Conservation (phyloP, 2,888 invertebrate species). For the Temnothorax unifasciatus region DNA sequence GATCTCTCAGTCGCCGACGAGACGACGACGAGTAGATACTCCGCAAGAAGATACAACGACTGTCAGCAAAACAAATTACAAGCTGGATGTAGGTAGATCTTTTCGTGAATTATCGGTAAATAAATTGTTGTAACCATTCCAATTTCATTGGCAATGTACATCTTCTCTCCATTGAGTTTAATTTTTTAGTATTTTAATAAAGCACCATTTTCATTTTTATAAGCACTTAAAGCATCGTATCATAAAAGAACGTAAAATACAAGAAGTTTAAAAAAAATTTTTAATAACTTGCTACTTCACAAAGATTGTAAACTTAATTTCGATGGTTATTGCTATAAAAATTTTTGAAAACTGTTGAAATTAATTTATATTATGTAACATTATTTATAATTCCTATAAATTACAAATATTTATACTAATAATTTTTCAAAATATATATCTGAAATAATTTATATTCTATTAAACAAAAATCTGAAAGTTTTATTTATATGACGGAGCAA, state of each 20-base stretch:
- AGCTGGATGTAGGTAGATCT: neutral
- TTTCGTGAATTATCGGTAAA: slow-evolving; percentile 22
- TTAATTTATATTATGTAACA: neutral
- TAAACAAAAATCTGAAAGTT: neutral
- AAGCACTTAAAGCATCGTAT: neutral
- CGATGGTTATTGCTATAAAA: neutral
- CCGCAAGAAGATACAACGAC: slow-evolving; percentile 24
- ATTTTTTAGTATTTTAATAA: slow-evolving; percentile 4
- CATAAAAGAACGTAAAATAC: neutral
- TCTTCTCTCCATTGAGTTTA: neutral
- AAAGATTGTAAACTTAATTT: neutral
- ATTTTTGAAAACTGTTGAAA: neutral
- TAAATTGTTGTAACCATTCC: slow-evolving; percentile 3
- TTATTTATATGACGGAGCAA: neutral
- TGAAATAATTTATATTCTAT: slow-evolving; percentile 8
- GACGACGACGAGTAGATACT: slow-evolving; percentile 38
- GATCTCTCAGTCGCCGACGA: slow-evolving; percentile 20
- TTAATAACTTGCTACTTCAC: neutral
- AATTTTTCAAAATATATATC: neutral
- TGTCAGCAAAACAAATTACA: slow-evolving; percentile 38
- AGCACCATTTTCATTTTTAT: neutral
- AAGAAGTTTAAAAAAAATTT: neutral
- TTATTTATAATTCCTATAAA: neutral
- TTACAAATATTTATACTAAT: neutral
- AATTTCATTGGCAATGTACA: neutral